Base-by-base conservation (phyloP, 2,113 vertebrate species). In the Tympanuchus pallidicinctus region DNA sequence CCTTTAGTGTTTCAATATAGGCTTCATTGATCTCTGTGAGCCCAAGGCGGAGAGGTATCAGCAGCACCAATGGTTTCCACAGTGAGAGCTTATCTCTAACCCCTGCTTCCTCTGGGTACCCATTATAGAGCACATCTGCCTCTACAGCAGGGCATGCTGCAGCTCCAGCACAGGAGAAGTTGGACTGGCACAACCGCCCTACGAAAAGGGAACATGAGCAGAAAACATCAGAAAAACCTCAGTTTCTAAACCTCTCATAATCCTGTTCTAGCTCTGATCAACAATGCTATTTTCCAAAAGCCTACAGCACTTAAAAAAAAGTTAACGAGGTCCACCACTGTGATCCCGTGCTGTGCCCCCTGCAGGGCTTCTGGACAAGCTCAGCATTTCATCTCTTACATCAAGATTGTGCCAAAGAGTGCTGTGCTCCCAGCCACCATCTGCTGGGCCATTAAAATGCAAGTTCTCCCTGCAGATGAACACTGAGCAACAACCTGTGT, bases 11-110 rank as follows among this genome's bases (percentile, higher is more conserved):
- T 97, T 99, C 98, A 67, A 99, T 99, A 40, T 99, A 99, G 86
- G 99, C 99, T 96, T 99, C 99, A 5, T 99, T 99, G 95, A 99
- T 99, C 57, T 99, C 99, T 1, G 98, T 99, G 91, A 99, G 98
- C 69, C 99, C 99, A 42, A 99, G 98, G 86, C 99, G 98, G 64
- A 99, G 98, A 10, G 99, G 99, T 86, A 99, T 99, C 94, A 99
- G 99, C 88, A 99, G 98, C 64, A 99, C 99, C 92, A 99, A 96
- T 7, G 99, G 99, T 71, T 98, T 99, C 99, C 99, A 99, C 2
- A 97, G 96, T 2, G 91, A 70, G 0, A 90, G 96, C 79, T 98
- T 97, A 24, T 97, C 97, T 61, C 97, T 94, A 5, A 97, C 94
- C 95, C 98, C 96, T 0, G 97, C 97, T 7, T 89, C 95, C 3